Base-by-base conservation (phyloP, 2,797 vertebrate genomes). In the Rhynchonycteris naso region DNA sequence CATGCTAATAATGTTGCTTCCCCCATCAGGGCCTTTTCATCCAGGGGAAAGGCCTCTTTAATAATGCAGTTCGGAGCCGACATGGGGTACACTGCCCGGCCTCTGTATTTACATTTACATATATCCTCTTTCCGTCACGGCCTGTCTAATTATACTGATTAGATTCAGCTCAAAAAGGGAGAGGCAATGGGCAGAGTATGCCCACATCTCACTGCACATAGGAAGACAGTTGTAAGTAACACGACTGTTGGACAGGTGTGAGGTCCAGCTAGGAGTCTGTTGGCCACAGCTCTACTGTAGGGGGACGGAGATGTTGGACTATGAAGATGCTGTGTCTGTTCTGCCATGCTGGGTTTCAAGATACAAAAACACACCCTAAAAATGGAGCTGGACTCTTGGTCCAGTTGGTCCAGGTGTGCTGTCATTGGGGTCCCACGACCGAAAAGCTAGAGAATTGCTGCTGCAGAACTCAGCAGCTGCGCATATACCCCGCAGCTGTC, bases 1-100 rank as follows among this genome's bases (percentile, higher is more conserved):
- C 91, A 91, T 97, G 95, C 94, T 95, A 96, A 94, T 95, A 96
- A 94, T 95, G 92, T 63, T 78, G 69, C 87, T 83, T 92, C 94
- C 87, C 94, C 87, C 87, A 88, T 75, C 47, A 87, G 96, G 63
- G 54, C 71, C 43, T 88, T 95, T 90, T 87, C 92, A 81, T 93
- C 78, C 66, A 35, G 76, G 76, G 74, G 72, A 83, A 94, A 58
- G 47, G 24, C 16, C 74, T 85, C 78, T 79, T 78, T 90, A 82
- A 69, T 88, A 91, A 88, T 93, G 43, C 28, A 78, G 8, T 92
- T 93, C 69, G 91, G 85, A 95, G 82, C 88, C 92, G 61, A 91
- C 88, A 47, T 89, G 78, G 35, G 59, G 47, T 94, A 47, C n/a
- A 18, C 88, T 88, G 92, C 84, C 75, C 54, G 82, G 26, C 83